Conservation (phyloP, 2,888 invertebrate species). For the Eupithecia tripunctaria region DNA sequence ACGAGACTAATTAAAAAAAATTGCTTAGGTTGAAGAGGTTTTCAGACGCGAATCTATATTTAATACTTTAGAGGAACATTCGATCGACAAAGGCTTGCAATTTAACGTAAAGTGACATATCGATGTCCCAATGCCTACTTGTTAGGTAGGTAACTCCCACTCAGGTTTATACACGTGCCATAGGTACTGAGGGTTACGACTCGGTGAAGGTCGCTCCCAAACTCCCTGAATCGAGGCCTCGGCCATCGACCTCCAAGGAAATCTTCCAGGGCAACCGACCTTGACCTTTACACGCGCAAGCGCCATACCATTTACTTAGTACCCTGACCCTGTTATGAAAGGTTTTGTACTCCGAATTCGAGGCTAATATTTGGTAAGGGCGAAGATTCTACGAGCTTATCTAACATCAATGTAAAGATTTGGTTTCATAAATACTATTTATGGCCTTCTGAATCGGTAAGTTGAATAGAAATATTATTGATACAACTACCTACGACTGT, state of each 20-base stretch:
- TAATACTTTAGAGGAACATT: not conserved
- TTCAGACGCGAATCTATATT: not conserved
- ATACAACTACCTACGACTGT: not conserved
- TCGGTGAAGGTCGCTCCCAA: slow-evolving; percentile 78
- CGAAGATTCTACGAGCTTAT: slow-evolving; percentile 1
- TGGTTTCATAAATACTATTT: not conserved
- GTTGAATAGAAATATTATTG: not conserved
- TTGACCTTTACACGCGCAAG: slow-evolving; percentile 82
- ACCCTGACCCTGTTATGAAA: slow-evolving; percentile 80
- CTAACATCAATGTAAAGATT: not conserved
- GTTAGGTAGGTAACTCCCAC: slow-evolving; percentile 59
- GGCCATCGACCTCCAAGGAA: slow-evolving; percentile 78
- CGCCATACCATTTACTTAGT: slow-evolving; percentile 74
- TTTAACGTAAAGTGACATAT: not conserved
- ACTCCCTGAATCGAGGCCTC: slow-evolving; percentile 74
- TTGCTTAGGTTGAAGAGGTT: not conserved
- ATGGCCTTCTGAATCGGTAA: not conserved
- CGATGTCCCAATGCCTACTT: slow-evolving; percentile 33
- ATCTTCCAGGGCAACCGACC: slow-evolving; percentile 82
- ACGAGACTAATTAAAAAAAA: no score
- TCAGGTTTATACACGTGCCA: slow-evolving; percentile 72
- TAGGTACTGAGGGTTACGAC: slow-evolving; percentile 63
- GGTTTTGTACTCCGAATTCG: slow-evolving; percentile 53
- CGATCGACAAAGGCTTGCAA: not conserved
- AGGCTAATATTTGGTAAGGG: slow-evolving; percentile 27